Percentiles rank a stretch among this genome's conserved stretches.
Conservation (phyloP, 2,888 invertebrate genomes). For the Drosophila stalkeri region DNA sequence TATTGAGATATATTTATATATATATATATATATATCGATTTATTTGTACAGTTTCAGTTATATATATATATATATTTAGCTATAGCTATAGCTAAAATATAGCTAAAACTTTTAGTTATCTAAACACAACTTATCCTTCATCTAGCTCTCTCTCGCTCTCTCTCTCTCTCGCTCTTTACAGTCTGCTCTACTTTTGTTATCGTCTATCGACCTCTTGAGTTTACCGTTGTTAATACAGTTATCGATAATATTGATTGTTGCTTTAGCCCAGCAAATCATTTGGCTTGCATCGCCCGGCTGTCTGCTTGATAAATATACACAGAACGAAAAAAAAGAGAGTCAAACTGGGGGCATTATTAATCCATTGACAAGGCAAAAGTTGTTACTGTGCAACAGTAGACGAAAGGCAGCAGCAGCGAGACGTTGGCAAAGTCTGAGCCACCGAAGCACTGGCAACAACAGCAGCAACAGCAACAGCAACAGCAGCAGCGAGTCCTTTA, state of each 20-base stretch:
- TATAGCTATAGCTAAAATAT: neutral
- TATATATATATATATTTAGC: neutral
- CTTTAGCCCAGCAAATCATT: neutral
- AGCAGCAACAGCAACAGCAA: no score
- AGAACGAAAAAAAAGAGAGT: neutral
- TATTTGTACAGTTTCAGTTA: neutral
- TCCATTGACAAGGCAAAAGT: constrained; percentile 16
- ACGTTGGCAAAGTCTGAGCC: neutral
- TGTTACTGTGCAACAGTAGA: neutral
- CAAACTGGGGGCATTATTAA: constrained; percentile 15
- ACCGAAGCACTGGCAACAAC: neutral
- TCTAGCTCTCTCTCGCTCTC: no score
- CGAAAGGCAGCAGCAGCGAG: neutral
- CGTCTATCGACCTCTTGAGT: neutral
- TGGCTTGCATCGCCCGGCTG: neutral
- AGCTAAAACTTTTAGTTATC: neutral
- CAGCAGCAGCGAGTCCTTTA: constrained; percentile 14
- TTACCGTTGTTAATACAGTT: neutral
- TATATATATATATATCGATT: no score
- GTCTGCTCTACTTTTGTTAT: neutral
- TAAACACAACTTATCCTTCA: neutral
- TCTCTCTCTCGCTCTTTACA: neutral
- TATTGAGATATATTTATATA: neutral
- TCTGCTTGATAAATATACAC: neutral
- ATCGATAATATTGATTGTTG: constrained; percentile 13